Percentiles rank a stretch among this genome's conserved stretches.
Conservation (phyloP, 2,113 vertebrate genomes). For the Ctenodactylus gundi region DNA sequence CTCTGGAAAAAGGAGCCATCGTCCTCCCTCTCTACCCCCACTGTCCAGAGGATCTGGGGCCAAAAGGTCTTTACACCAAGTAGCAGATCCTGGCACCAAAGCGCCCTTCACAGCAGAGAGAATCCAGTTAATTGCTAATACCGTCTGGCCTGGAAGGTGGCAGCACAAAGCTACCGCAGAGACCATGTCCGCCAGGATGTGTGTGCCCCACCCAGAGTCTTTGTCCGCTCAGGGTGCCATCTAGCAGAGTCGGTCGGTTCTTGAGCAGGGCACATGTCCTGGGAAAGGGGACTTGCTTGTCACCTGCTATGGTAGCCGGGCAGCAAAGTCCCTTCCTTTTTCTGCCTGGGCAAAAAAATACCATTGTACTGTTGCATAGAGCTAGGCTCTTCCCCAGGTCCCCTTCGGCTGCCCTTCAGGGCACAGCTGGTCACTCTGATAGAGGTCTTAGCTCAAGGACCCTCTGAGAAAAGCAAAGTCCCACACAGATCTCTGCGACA, state of each 20-base stretch:
- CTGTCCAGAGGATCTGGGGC: not conserved
- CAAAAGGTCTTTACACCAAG: not conserved
- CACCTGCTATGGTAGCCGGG: too few species aligned
- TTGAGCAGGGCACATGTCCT: not conserved
- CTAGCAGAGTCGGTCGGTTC: not conserved
- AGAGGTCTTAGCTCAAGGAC: not conserved
- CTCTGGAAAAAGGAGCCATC: not conserved
- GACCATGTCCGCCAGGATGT: not conserved
- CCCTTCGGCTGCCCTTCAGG: not conserved
- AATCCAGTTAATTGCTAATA: not conserved
- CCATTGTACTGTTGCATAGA: not conserved
- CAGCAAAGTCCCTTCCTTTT: not conserved
- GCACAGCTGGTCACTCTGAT: not conserved
- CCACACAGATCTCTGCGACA: accelerated
- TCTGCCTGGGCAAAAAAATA: not conserved
- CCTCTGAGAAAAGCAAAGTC: not conserved
- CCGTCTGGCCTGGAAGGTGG: slow-evolving; percentile 51
- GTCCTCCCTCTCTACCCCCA: not conserved
- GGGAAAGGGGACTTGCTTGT: not conserved
- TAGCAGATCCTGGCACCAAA: not conserved
- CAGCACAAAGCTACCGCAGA: slow-evolving; percentile 8
- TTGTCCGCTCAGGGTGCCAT: not conserved
- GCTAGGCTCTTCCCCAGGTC: not conserved
- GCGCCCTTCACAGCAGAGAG: not conserved
- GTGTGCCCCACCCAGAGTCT: slow-evolving; percentile 60